Conservation (phyloP, 2,797 vertebrate genomes). For the Oceanodroma leucorhoa region DNA sequence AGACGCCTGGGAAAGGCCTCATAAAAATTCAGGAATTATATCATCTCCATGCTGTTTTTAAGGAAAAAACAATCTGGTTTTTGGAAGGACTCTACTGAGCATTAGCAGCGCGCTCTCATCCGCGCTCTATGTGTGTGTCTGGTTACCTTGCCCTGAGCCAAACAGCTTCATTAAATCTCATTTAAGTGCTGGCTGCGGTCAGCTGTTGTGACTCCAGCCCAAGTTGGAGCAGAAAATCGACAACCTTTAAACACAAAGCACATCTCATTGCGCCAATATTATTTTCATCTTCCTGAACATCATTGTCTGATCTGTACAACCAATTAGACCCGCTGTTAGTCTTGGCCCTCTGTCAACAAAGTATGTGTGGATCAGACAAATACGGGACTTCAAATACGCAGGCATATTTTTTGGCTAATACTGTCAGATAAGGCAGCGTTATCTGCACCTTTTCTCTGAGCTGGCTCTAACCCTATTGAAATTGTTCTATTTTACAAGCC, state of each 20-base stretch:
- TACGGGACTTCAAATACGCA: constrained; percentile 24
- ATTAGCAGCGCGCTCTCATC: neutral
- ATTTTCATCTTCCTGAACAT: constrained; percentile 60
- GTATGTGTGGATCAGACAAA: constrained; percentile 60
- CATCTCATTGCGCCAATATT: constrained; percentile 20
- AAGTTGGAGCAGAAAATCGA: constrained; percentile 25
- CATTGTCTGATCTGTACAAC: constrained; percentile 10
- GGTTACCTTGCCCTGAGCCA: constrained; percentile 33
- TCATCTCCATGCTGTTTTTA: constrained; percentile 44
- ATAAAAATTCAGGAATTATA: constrained; percentile 59
- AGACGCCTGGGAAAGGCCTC: constrained; percentile 37
- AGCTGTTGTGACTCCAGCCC: constrained; percentile 16
- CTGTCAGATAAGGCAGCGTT: constrained; percentile 55
- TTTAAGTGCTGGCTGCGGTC: neutral
- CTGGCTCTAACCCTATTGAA: constrained; percentile 36
- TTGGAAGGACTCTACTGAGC: constrained; percentile 18
- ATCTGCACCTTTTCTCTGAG: constrained; percentile 43
- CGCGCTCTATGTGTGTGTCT: neutral
- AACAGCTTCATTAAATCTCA: neutral
- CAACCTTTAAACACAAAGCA: constrained; percentile 23
- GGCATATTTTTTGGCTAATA: constrained; percentile 45
- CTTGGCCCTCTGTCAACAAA: constrained; percentile 11
- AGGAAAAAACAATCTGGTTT: constrained; percentile 32
- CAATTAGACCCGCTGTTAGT: constrained; percentile 50
- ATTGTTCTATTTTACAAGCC: constrained; percentile 53